Base-by-base conservation (phyloP, 2,113 vertebrate genomes). In the Pangasianodon gigas region DNA sequence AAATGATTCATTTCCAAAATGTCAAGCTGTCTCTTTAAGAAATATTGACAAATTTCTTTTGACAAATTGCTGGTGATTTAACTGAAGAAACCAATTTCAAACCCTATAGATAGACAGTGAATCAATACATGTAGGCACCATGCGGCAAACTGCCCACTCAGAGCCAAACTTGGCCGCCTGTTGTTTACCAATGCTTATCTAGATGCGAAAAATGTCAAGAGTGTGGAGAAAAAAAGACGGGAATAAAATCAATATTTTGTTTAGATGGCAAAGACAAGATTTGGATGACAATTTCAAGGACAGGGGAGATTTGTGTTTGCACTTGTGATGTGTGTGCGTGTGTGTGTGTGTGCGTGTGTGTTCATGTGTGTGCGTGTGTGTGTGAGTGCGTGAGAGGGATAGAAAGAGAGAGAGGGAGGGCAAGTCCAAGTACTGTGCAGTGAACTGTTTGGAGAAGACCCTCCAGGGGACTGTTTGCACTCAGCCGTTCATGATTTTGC, bases 401-500 rank as follows among this genome's bases (percentile, higher is more conserved):
- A 54, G 9, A 75, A 6, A 67, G 65, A 51, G 21, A 32, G 29
- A 48, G 89, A 89, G 52, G 85, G 74, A 91, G 90, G 56, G 75
- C 74, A 88, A 91, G 91, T 58, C 69, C 89, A 89, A 89, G 91
- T 84, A 85, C 92, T 92, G 91, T 93, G 93, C 93, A 94, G 92
- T 92, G 65, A 92, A 89, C 90, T 93, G 93, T 93, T 93, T 94
- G 91, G 93, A 88, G 89, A 90, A 88, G 92, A 92, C 93, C 91
- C 94, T 94, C 85, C 88, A 93, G 94, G 94, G 93, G 52, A 46
- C 91, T 93, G 92, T 94, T 94, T 93, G 94, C 93, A 92, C 91
- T 93, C 94, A 94, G 86, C 92, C 93, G 93, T 94, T 92, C 60
- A 90, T 88, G 80, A 86, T 88, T 74, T 82, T 84, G 88, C 75